Conservation (phyloP, 2,797 vertebrate genomes). For the Echeneis naucrates region DNA sequence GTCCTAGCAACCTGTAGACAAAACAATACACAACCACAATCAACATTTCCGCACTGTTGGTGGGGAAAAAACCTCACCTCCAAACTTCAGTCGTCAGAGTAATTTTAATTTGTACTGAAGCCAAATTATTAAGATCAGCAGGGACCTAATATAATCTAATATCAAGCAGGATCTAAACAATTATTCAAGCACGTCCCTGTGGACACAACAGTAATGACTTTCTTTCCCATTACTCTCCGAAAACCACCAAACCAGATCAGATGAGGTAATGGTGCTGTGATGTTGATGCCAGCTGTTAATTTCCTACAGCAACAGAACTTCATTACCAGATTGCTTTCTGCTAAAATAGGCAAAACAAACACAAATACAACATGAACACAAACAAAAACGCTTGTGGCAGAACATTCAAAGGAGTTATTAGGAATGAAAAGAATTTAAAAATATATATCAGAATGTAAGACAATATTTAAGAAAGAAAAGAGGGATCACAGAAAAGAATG, state of each 20-base stretch:
- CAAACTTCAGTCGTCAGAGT: neutral
- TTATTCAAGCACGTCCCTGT: neutral
- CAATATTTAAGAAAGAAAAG: neutral
- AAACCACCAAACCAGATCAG: slow-evolving; percentile 6
- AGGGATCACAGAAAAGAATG: slow-evolving; percentile 4
- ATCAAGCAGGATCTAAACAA: neutral
- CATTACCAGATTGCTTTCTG: slow-evolving; percentile 35
- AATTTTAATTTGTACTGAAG: neutral
- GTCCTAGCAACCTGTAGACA: slow-evolving; percentile 64
- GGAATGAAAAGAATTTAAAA: neutral
- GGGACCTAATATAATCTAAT: neutral
- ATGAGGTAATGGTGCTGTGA: slow-evolving; percentile 31
- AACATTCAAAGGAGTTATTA: neutral
- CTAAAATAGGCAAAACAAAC: neutral
- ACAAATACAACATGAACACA: neutral
- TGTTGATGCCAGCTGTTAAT: slow-evolving; percentile 13
- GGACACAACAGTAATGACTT: neutral
- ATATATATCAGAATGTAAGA: neutral
- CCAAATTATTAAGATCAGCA: neutral
- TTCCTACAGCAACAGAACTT: slow-evolving; percentile 8
- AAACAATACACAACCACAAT: slow-evolving; percentile 55
- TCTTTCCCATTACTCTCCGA: slow-evolving; percentile 25
- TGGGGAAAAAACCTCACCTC: neutral
- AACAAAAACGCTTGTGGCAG: neutral
- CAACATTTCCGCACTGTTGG: neutral